These are phyloP conservation scores for Chaetops frenatus DNA, from an alignment of 2,113 vertebrate genomes.

Conservation along the genomic window DNA sequence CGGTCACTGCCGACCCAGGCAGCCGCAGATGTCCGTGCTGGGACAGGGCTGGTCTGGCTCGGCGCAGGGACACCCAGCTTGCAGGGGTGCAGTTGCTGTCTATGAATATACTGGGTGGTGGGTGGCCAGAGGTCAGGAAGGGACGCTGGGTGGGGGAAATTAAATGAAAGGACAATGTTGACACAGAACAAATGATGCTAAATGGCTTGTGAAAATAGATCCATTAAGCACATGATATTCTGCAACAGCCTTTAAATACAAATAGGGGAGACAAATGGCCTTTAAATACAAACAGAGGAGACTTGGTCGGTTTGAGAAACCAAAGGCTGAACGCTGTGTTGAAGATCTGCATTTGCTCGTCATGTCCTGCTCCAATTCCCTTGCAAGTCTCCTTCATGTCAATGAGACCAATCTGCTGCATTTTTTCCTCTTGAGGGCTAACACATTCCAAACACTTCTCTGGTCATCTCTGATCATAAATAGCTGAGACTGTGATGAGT, in stretches of 20 bases:
- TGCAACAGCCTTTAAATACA: slow-evolving; percentile 6
- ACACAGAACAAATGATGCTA: slow-evolving; percentile 48
- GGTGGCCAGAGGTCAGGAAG: slow-evolving; percentile 26
- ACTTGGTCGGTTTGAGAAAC: neutral
- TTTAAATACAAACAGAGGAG: slow-evolving; percentile 12
- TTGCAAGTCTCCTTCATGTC: neutral
- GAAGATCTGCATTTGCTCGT: neutral
- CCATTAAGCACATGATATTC: slow-evolving; percentile 21
- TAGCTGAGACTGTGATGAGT: neutral
- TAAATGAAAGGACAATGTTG: slow-evolving; percentile 33
- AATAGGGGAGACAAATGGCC: neutral
- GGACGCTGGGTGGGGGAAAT: neutral
- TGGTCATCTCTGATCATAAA: neutral
- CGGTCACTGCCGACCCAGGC: neutral
- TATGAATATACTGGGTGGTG: neutral
- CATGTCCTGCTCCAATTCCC: neutral
- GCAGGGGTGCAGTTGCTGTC: neutral
- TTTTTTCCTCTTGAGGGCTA: neutral
- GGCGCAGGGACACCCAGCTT: neutral
- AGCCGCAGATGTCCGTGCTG: neutral
- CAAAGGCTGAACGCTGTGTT: neutral
- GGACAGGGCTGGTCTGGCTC: neutral
- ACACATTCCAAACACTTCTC: neutral
- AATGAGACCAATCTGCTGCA: neutral
- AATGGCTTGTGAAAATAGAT: slow-evolving; percentile 37